Evolutionary conservation across 1,140 invertebrate genomes (phyloP).

Genomic region (Microplitis mediator): DNA sequence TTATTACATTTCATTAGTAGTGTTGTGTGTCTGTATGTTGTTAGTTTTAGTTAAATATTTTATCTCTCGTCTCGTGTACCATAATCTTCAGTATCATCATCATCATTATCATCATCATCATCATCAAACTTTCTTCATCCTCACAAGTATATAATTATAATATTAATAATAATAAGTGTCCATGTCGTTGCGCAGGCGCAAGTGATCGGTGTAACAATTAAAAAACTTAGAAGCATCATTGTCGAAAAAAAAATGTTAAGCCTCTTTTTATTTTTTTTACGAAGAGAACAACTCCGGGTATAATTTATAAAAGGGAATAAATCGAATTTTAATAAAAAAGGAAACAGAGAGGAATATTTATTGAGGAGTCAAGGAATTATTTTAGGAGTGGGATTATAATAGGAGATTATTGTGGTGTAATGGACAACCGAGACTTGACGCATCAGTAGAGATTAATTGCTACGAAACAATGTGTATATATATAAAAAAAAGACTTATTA

Average conservation of each 20-base stretch:
- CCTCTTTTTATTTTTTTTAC: slow-evolving; percentile 40
- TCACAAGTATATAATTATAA: slow-evolving; percentile 17
- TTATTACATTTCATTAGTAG: slow-evolving; percentile 30
- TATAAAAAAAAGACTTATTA: background rate
- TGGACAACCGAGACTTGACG: background rate
- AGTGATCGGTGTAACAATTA: slow-evolving; percentile 49
- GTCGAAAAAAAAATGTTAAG: slow-evolving; percentile 42
- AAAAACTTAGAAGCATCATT: slow-evolving; percentile 49
- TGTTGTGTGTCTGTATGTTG: slow-evolving; percentile 34
- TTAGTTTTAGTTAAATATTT: slow-evolving; percentile 4
- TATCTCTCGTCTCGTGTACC: background rate
- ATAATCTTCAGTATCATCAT: background rate
- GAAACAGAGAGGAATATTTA: background rate
- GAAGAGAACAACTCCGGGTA: slow-evolving; percentile 54
- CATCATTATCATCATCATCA: slow-evolving; percentile 10
- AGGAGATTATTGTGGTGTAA: background rate
- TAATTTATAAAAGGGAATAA: slow-evolving; percentile 16
- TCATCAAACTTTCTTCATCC: slow-evolving; percentile 16
- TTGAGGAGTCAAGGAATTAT: background rate
- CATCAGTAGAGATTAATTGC: background rate
- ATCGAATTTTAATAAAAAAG: no score
- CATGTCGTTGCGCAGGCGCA: slow-evolving; percentile 40
- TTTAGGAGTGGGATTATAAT: background rate
- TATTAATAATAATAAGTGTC: slow-evolving; percentile 19
- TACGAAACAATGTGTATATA: background rate